A percentile compares a stretch with the other conserved stretches of the same genome.
Evolutionary conservation across 1,140 invertebrate species (phyloP).

Genomic region (Conus ventricosus): DNA sequence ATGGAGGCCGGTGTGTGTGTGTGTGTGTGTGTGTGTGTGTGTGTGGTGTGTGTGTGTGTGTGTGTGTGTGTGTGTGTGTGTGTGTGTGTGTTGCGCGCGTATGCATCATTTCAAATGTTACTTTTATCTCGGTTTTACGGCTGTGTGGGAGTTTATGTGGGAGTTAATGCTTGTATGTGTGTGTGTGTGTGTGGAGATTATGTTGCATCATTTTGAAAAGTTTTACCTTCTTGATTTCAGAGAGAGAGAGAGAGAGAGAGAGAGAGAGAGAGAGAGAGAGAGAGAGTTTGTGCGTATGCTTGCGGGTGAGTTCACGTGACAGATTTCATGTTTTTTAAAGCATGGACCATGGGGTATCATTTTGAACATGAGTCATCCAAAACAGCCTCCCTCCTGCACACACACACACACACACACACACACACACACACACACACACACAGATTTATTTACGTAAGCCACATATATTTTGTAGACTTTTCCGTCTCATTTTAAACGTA

Average conservation of each 20-base stretch:
- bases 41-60: not conserved
- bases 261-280: constrained; percentile 22
- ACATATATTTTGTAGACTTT: no score
- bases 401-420: not conserved
- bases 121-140: no score
- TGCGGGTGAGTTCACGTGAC: not conserved
- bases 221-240: no score
- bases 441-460: not conserved
- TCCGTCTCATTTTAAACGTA: no score
- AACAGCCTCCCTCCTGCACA: not conserved
- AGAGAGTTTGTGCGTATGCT: not conserved
- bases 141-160: no score
- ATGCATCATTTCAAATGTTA: no score
- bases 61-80: no score
- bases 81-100: no score
- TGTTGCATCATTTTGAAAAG: not conserved
- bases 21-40: not conserved
- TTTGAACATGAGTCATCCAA: not conserved
- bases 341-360: no score
- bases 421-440: not conserved
- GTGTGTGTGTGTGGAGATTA: not conserved
- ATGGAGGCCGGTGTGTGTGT: not conserved
- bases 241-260: not conserved
- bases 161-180: no score
- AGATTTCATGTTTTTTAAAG: not conserved